Evolutionary conservation across 1,140 invertebrate species (phyloP).

Genomic region (Acyrthosiphon pisum): DNA sequence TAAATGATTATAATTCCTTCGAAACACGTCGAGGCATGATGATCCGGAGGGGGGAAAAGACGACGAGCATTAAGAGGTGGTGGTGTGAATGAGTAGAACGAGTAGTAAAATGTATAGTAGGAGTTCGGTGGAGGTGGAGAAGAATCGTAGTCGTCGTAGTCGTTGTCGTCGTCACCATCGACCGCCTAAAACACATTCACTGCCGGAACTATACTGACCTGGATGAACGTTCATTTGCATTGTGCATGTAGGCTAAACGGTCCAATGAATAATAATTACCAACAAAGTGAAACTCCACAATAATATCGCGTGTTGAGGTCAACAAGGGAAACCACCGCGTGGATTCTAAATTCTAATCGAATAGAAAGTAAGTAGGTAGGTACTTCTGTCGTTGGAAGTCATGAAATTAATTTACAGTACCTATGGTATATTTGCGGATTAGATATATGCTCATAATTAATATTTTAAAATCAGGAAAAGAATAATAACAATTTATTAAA

Average conservation of each 20-base stretch:
- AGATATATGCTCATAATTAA: neutral
- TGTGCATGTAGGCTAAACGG: constrained; percentile 57
- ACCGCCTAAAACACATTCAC: constrained; percentile 50
- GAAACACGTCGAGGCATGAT: neutral
- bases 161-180: neutral
- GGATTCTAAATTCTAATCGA: constrained; percentile 51
- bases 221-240: constrained; percentile 57
- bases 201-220: constrained; percentile 57
- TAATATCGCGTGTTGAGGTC: constrained; percentile 39
- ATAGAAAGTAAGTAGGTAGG: constrained; percentile 37
- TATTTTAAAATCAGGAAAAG: neutral
- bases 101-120: neutral
- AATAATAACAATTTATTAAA: neutral
- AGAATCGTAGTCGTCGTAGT: neutral
- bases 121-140: neutral
- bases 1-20: neutral
- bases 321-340: constrained; percentile 50
- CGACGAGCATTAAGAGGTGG: neutral
- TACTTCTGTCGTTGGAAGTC: constrained; percentile 25
- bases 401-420: constrained; percentile 37
- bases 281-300: constrained; percentile 53
- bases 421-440: neutral
- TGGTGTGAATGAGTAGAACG: neutral
- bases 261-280: constrained; percentile 57
- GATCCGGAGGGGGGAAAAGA: neutral